Evolutionary conservation across 2,888 invertebrate species (phyloP), one percentile per base, ranked within the genome.

Genomic region (Listrodromus nycthemerus): DNA sequence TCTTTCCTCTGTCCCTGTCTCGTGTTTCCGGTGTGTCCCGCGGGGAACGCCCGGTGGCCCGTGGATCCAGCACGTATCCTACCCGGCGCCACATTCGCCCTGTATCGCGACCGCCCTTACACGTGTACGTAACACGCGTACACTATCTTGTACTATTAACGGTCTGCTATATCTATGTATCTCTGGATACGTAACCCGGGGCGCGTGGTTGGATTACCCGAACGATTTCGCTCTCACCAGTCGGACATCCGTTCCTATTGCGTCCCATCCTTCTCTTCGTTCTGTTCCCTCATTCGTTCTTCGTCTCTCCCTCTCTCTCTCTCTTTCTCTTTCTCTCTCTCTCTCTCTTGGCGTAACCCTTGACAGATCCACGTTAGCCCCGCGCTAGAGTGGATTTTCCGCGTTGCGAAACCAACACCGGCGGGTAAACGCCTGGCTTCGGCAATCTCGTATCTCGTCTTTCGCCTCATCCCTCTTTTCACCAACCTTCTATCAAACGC

Each of bases 121-220:
- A 81, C 82, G 78, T 82, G 84, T 76, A 84, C 76, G 75, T 80
- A 27, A 78, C 78, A 67, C 83, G 78, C 61, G 55, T 82, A 74
- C 67, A 73, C 24, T 50, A 41, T 65, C 52, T 55, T 76, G 50
- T 45, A 37, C 24, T 21, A 58, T 50, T 6, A 45, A 19, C 24
- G 45, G 6, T n/a, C n/a, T 24, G 58, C 19, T 24, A 33, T 41
- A 71, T 21, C 21, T 55, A 45, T 77, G 69, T 70, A 33, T 48
- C 66, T 41, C 19, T 10, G 19, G 30, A 55, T 71, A 71, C 63
- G 69, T 52, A 71, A 74, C 75, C 55, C 70, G 63, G 48, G 63
- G 73, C 66, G 84, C 81, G 79, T 83, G 85, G 83, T 86, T 61
- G 83, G 85, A 85, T 86, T 85, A 86, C 85, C 79, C 81, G 85